Evolutionary conservation across 2,113 vertebrate species (phyloP).

Genomic region (Crotophaga sulcirostris): DNA sequence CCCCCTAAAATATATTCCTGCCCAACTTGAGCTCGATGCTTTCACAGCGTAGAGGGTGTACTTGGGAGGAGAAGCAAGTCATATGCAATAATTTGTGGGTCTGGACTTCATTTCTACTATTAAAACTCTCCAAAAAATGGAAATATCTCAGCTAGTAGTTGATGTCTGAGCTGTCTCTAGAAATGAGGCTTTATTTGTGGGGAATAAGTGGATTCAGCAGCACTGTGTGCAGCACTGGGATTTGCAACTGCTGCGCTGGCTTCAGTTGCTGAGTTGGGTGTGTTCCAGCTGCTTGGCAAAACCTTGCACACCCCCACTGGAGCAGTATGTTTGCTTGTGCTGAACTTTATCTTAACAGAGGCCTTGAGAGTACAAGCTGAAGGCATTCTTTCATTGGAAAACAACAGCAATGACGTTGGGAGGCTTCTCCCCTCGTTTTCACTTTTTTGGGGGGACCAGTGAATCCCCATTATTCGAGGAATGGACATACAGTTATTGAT

Average conservation of each 20-base stretch:
- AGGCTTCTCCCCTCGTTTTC: background rate
- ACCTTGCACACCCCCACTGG: conserved; percentile 16
- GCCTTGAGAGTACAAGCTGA: background rate
- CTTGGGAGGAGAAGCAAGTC: background rate
- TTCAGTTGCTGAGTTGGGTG: conserved; percentile 20
- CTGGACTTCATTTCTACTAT: background rate
- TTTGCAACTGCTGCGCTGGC: background rate
- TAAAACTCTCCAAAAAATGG: background rate
- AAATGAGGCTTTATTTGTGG: background rate
- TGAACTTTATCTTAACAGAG: conserved; percentile 56
- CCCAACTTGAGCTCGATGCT: background rate
- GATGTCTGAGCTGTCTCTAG: background rate
- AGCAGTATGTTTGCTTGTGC: conserved; percentile 9
- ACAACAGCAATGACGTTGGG: conserved; percentile 25
- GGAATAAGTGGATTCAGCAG: background rate
- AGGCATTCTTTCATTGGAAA: conserved; percentile 46
- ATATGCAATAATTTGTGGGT: background rate
- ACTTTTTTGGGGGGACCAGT: conserved; percentile 14
- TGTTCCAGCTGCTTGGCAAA: conserved; percentile 58
- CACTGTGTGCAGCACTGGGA: background rate
- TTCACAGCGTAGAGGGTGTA: background rate
- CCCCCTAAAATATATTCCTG: background rate
- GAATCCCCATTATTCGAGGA: background rate
- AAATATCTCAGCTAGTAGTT: background rate
- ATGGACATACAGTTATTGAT: background rate